phyloP scores from a whole-genome alignment of 2,888 invertebrate species.

The Sinodicranocentrus sp. region DNA sequence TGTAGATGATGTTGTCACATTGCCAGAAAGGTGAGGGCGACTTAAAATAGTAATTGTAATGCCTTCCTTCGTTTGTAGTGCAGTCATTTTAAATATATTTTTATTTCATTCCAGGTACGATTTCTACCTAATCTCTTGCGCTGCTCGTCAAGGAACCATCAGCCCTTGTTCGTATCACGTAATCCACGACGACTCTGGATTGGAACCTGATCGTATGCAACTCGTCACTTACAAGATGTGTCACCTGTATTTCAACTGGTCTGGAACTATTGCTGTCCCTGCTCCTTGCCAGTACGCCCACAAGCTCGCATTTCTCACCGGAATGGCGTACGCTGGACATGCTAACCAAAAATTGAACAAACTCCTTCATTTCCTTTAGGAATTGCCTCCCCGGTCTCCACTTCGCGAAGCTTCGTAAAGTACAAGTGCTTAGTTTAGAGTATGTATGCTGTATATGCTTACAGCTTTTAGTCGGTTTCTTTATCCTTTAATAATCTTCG shows the following conservation, averaged over 20 bases:
- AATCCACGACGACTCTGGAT: slow-evolving; percentile 82
- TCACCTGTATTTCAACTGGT: slow-evolving; percentile 96
- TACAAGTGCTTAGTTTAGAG: too few species aligned
- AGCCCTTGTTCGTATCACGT: slow-evolving; percentile 87
- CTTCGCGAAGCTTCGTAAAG: too few species aligned
- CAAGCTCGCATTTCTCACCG: slow-evolving; percentile 79
- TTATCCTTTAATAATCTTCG: too few species aligned
- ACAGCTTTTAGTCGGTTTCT: too few species aligned
- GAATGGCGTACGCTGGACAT: slow-evolving; percentile 4
- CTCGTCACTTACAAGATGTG: slow-evolving; percentile 91
- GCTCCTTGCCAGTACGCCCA: slow-evolving; percentile 81
- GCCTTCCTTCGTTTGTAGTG: not conserved
- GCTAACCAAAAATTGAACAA: not conserved
- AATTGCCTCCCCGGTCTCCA: too few species aligned
- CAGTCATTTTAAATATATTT: not conserved
- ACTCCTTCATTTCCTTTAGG: not conserved
- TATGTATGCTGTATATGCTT: too few species aligned
- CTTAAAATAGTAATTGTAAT: slow-evolving; percentile 77
- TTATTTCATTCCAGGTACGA: slow-evolving; percentile 84
- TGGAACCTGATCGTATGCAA: slow-evolving; percentile 88
- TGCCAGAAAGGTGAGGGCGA: slow-evolving; percentile 84
- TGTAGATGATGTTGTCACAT: slow-evolving; percentile 90
- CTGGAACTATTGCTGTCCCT: slow-evolving; percentile 80
- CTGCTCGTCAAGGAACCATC: slow-evolving; percentile 92
- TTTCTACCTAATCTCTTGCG: slow-evolving; percentile 93